phyloP scores from a whole-genome alignment of 2,888 invertebrate species.

The Eudemis profundana region DNA sequence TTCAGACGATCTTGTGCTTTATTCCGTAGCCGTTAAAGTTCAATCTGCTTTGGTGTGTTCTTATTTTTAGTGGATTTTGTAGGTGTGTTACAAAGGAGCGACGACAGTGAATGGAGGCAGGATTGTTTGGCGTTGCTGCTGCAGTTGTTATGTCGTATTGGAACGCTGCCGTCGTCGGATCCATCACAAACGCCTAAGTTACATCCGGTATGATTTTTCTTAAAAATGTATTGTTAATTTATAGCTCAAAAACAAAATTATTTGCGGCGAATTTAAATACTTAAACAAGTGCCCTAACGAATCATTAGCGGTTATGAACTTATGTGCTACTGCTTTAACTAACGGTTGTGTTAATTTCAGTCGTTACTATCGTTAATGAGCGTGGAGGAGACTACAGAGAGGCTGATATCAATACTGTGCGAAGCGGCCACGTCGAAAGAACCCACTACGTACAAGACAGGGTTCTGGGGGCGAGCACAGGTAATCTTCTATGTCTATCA shows the following conservation, averaged over 20 bases:
- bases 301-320: no score
- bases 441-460: slow-evolving; percentile 94
- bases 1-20: slow-evolving; percentile 38
- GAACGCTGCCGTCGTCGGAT: slow-evolving; percentile 87
- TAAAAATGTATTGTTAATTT: slow-evolving; percentile 3
- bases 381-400: slow-evolving; percentile 92
- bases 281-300: no score
- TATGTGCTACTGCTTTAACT: neutral
- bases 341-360: slow-evolving; percentile 59
- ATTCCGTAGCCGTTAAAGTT: slow-evolving; percentile 9
- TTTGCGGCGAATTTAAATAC: no score
- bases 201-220: slow-evolving; percentile 86
- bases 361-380: slow-evolving; percentile 93
- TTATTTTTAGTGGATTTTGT: slow-evolving; percentile 44
- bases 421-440: slow-evolving; percentile 93
- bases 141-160: slow-evolving; percentile 94
- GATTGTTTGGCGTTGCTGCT: slow-evolving; percentile 95
- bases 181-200: slow-evolving; percentile 80
- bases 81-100: slow-evolving; percentile 89
- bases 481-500: slow-evolving; percentile 64
- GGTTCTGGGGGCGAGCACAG: slow-evolving; percentile 96
- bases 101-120: slow-evolving; percentile 96
- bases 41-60: slow-evolving; percentile 39
- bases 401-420: slow-evolving; percentile 94
- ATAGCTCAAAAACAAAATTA: no score